Conservation (phyloP, 2,888 invertebrate genomes). For the Sericinus montela region DNA sequence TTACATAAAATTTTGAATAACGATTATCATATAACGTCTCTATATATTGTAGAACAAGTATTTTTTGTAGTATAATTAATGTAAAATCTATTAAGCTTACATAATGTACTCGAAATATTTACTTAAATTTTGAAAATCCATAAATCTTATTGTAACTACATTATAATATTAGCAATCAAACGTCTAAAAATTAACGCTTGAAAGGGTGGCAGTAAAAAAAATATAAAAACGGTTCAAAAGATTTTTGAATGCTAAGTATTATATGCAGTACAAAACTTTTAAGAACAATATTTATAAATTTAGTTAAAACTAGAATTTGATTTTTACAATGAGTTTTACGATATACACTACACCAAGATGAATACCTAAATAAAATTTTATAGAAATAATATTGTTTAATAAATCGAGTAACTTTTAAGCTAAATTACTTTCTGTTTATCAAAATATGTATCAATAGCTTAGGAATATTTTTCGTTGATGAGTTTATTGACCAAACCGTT, state of each 20-base stretch:
- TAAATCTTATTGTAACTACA: conserved; percentile 34
- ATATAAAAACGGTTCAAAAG: conserved; percentile 32
- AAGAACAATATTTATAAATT: conserved; percentile 22
- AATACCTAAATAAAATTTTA: conserved; percentile 28
- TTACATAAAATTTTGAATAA: conserved; percentile 58
- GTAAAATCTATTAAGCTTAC: conserved; percentile 60
- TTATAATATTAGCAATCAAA: conserved; percentile 42
- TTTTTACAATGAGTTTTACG: conserved; percentile 46
- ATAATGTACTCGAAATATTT: conserved; percentile 50
- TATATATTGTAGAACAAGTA: conserved; percentile 55
- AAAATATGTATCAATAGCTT: conserved; percentile 48
- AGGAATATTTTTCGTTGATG: conserved; percentile 47
- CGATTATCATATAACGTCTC: conserved; percentile 50
- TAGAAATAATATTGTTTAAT: conserved; percentile 16
- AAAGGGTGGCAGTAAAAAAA: conserved; percentile 27
- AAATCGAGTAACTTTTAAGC: conserved; percentile 52
- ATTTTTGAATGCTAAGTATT: conserved; percentile 1
- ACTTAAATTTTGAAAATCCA: conserved; percentile 51
- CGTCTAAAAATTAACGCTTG: conserved; percentile 35
- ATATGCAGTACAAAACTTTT: conserved; percentile 7
- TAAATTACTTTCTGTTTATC: conserved; percentile 51
- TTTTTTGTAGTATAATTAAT: conserved; percentile 29
- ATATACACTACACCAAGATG: conserved; percentile 53
- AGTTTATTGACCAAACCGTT: conserved; percentile 25
- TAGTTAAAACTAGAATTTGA: conserved; percentile 33